Base-by-base conservation (phyloP, 1,140 invertebrate species). In the Latrodectus geometricus region DNA sequence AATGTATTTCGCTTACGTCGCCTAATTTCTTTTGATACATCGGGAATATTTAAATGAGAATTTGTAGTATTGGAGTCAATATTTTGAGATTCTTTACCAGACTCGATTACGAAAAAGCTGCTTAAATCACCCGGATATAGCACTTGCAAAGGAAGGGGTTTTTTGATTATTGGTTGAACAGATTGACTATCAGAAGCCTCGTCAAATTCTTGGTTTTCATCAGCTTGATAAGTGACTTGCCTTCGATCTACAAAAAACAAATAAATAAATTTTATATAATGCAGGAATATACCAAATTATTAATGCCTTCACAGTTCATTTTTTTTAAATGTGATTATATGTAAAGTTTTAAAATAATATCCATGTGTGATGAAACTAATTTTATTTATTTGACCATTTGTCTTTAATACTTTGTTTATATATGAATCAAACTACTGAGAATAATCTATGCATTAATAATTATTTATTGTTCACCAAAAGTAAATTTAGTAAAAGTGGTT, bases 81-180 rank as follows among this genome's bases (percentile, higher is more conserved):
- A 52, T 35, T 52, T 54, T 56, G 9, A 0, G 50, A 21, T 15
- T 35, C 56, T 9, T 35, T 8, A 4, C 48, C 54, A 20, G 82
- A 52, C n/a, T 86, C 83, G 20, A 74, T 86, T 0, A 65, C 77
- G 20, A 54, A 86, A 20, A 86, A 86, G 61, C 65, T 61, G 50
- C 83, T 86, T 20, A 86, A 70, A 23, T 86, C 83, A 7, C 83
- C 83, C 21, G 83, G 83, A 61, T 86, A 86, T 56, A 86, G 74
- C 8, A 86, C 49, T 56, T 78, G 83, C 3, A 50, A 35, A 8
- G 83, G 83, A 23, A 86, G 54, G 14, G 83, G 83, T 17, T 86
- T 86, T 56, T 72, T 86, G 11, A 74, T 86, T 20, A 54, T n/a
- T 8, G 83, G 75, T 14, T 48, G 74, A 8, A 86, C 15, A 72